Percentiles rank a stretch among this genome's conserved stretches.
phyloP scores from a whole-genome alignment of 2,797 vertebrate species.

The Girardinus metallicus region DNA sequence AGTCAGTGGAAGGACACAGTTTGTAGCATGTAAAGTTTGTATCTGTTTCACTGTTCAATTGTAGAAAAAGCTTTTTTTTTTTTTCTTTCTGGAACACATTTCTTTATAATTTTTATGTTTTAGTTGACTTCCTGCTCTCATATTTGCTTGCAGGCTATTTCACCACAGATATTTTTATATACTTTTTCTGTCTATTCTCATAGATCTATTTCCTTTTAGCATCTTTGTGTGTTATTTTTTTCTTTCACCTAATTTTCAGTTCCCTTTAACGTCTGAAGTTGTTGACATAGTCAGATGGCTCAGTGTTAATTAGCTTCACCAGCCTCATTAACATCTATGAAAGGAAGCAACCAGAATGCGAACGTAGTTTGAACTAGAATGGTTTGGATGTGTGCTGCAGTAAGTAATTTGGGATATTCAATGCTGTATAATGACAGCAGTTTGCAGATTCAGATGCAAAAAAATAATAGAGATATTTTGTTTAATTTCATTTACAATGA shows the following conservation, averaged over 20 bases:
- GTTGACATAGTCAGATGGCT: constrained; percentile 32
- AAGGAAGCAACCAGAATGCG: constrained; percentile 46
- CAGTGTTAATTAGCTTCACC: constrained; percentile 54
- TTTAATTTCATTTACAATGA: neutral
- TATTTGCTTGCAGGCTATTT: neutral
- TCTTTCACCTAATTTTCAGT: constrained; percentile 12
- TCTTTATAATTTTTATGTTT: neutral
- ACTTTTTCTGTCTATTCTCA: neutral
- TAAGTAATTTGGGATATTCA: constrained; percentile 71
- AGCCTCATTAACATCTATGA: constrained; percentile 50
- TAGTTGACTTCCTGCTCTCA: neutral
- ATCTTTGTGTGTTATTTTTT: constrained; percentile 5
- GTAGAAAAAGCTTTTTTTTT: neutral
- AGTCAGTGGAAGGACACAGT: constrained; percentile 28
- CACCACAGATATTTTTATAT: neutral
- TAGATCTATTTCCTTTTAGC: neutral
- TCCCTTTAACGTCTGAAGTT: constrained; percentile 30
- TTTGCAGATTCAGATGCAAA: constrained; percentile 14
- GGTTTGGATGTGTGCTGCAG: constrained; percentile 29
- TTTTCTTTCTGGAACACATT: constrained; percentile 2
- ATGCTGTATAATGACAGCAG: constrained; percentile 21
- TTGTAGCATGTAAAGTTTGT: constrained; percentile 20
- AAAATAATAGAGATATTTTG: neutral
- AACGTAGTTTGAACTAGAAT: constrained; percentile 39
- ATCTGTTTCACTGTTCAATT: constrained; percentile 38